A percentile compares a stretch with the other conserved stretches of the same genome.
Conservation (phyloP, 2,888 invertebrate genomes). For the Magallana nippona region DNA sequence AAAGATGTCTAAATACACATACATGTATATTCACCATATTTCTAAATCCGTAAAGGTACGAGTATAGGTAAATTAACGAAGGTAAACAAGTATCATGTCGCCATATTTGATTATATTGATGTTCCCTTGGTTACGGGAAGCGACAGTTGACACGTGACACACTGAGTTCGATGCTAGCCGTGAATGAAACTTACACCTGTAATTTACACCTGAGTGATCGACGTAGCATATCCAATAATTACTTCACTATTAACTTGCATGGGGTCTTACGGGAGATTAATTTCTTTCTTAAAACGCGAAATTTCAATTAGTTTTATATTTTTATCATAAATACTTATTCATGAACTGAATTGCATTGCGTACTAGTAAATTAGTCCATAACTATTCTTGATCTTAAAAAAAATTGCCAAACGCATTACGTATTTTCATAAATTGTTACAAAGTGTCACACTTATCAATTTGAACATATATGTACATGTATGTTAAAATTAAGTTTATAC, state of each 20-base stretch:
- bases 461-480: no score
- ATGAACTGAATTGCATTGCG: no score
- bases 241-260: background rate
- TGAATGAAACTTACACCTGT: slow-evolving; percentile 30
- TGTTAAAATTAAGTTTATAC: no score
- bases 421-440: no score
- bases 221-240: background rate
- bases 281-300: background rate
- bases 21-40: background rate
- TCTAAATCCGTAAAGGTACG: background rate
- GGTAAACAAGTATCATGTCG: background rate
- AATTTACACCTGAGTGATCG: slow-evolving; percentile 30
- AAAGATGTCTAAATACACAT: slow-evolving; percentile 4
- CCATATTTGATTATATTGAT: slow-evolving; percentile 23
- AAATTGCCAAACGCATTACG: no score
- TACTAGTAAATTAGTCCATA: no score
- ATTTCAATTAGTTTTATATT: no score
- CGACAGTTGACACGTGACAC: slow-evolving; percentile 6
- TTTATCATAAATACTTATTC: no score
- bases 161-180: background rate
- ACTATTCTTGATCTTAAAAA: no score
- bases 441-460: no score
- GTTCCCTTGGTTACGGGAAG: slow-evolving; percentile 3
- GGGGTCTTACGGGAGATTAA: background rate
- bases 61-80: no score